Percentiles rank a stretch among this genome's conserved stretches.
Evolutionary conservation across 2,888 invertebrate genomes (phyloP).

Genomic region (Petrolisthes cinctipes): DNA sequence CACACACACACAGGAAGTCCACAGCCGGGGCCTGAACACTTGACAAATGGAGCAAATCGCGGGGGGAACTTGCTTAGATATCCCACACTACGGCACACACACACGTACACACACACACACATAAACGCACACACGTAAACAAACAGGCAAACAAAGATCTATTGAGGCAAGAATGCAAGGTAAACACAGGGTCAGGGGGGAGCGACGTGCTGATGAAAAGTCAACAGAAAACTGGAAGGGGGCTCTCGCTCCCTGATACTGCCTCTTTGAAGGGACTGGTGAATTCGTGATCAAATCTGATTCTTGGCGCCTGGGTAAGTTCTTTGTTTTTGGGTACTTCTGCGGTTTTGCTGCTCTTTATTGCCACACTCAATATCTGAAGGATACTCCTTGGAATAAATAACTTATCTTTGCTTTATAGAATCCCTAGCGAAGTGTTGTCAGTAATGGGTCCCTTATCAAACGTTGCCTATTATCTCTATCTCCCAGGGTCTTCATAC

Average conservation of each 20-base stretch:
- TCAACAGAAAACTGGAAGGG: background rate
- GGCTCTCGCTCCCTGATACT: background rate
- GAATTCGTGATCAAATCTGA: too few relatives aligned
- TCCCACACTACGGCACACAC: background rate
- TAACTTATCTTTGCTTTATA: too few relatives aligned
- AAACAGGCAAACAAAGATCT: slow-evolving; percentile 5
- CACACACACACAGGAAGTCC: background rate
- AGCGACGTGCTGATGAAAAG: background rate
- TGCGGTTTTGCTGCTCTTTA: too few relatives aligned
- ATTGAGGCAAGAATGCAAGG: background rate
- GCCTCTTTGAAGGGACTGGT: too few relatives aligned
- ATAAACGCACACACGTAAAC: slow-evolving; percentile 16
- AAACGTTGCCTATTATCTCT: too few relatives aligned
- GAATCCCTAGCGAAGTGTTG: too few relatives aligned
- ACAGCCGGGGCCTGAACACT: background rate
- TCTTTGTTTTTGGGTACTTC: too few relatives aligned
- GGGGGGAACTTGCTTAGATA: background rate
- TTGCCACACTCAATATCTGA: too few relatives aligned
- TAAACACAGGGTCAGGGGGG: background rate
- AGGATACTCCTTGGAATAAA: too few relatives aligned
- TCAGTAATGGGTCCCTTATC: too few relatives aligned
- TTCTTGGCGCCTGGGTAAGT: too few relatives aligned
- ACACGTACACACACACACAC: slow-evolving; percentile 4
- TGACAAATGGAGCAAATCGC: background rate
- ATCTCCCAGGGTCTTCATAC: too few relatives aligned